phyloP scores from a whole-genome alignment of 1,140 invertebrate genomes.

The Psix sp. region DNA sequence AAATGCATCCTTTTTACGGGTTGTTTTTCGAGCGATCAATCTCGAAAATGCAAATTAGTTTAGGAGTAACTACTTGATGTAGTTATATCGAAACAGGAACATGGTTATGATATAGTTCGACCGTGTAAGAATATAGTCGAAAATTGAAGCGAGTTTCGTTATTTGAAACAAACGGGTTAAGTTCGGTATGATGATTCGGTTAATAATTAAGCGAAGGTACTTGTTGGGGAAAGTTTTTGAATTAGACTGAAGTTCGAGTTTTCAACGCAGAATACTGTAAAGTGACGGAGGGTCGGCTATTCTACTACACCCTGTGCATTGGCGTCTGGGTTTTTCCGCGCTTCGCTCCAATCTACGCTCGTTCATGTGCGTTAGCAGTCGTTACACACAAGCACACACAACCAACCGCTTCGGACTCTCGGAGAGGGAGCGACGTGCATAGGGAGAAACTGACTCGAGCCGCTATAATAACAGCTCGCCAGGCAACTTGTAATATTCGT shows the following conservation, averaged over 20 bases:
- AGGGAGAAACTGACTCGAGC: constrained; percentile 54
- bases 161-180: too few species aligned
- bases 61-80: too few species aligned
- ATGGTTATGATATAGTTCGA: too few species aligned
- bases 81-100: too few species aligned
- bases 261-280: constrained; percentile 55
- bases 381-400: constrained; percentile 31
- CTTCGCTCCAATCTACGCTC: neutral
- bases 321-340: constrained; percentile 45
- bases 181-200: constrained; percentile 42
- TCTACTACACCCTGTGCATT: constrained; percentile 41
- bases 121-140: too few species aligned
- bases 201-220: constrained; percentile 46
- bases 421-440: constrained; percentile 35
- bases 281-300: constrained; percentile 54
- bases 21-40: too few species aligned
- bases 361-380: constrained; percentile 5
- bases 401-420: constrained; percentile 20
- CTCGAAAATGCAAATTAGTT: too few species aligned
- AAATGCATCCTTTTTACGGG: too few species aligned
- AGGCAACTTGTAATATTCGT: constrained; percentile 54
- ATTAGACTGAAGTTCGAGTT: constrained; percentile 46
- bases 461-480: constrained; percentile 56
- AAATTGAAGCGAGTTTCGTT: too few species aligned
- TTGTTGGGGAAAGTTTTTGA: constrained; percentile 44